These are phyloP conservation scores for Yponomeuta evonymella DNA, from an alignment of 2,888 invertebrate species.

Conservation along the genomic window DNA sequence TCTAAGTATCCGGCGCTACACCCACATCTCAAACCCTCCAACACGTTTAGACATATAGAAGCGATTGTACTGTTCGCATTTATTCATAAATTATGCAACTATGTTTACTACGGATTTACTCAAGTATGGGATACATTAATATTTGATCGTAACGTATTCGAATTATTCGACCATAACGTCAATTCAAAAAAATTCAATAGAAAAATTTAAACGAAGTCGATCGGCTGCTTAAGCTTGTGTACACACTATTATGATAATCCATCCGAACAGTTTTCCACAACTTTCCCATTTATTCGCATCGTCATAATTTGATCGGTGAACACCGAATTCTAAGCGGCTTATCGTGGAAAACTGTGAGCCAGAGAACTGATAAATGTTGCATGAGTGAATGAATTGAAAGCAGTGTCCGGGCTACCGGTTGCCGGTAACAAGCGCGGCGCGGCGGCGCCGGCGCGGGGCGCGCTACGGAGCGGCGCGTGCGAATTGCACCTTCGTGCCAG, in stretches of 20 bases:
- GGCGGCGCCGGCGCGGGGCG: not conserved
- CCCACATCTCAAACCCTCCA: too few species aligned
- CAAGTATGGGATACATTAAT: too few species aligned
- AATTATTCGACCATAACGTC: too few species aligned
- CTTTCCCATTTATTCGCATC: slow-evolving; percentile 18
- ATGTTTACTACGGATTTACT: too few species aligned
- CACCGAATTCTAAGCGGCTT: slow-evolving; percentile 4
- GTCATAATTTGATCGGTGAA: slow-evolving; percentile 25
- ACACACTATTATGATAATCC: slow-evolving; percentile 31
- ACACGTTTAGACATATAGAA: too few species aligned
- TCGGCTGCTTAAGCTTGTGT: slow-evolving; percentile 18
- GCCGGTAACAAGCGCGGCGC: not conserved
- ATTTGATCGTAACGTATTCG: too few species aligned
- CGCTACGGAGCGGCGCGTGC: slow-evolving; percentile 18
- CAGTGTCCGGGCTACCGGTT: not conserved
- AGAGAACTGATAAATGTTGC: slow-evolving; percentile 12
- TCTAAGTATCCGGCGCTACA: too few species aligned
- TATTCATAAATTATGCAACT: too few species aligned
- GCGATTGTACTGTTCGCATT: too few species aligned
- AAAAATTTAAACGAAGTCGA: too few species aligned
- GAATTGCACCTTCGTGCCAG: slow-evolving; percentile 33
- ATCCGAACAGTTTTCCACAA: slow-evolving; percentile 29
- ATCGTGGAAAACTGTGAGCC: slow-evolving; percentile 5
- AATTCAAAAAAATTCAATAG: too few species aligned
- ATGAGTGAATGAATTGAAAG: slow-evolving; percentile 11